Conservation (phyloP, 2,888 invertebrate species). For the Spodoptera littoralis region DNA sequence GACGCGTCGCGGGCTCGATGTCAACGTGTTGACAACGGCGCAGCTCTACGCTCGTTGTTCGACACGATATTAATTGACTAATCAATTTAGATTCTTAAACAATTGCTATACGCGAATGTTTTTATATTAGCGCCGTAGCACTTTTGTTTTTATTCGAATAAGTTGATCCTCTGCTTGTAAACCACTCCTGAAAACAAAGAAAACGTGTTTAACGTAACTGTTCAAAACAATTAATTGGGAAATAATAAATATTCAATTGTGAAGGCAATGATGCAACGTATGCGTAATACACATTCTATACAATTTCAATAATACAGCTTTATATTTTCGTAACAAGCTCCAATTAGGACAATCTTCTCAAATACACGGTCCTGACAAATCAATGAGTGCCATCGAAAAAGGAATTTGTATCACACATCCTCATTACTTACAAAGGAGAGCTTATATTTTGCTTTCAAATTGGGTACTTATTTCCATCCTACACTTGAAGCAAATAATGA, state of each 20-base stretch:
- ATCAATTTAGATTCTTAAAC: slow-evolving; percentile 64
- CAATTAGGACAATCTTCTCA: slow-evolving; percentile 72
- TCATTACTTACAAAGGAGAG: slow-evolving; percentile 25
- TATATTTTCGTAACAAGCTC: slow-evolving; percentile 52
- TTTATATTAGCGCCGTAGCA: slow-evolving; percentile 74
- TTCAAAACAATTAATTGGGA: slow-evolving; percentile 1
- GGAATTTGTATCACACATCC: slow-evolving; percentile 20
- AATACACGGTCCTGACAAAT: slow-evolving; percentile 63
- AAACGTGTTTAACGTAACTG: slow-evolving; percentile 46
- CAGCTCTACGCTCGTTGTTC: slow-evolving; percentile 71
- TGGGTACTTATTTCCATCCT: slow-evolving; percentile 19
- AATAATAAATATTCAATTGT: neutral
- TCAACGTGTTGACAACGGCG: slow-evolving; percentile 76
- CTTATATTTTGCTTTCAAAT: slow-evolving; percentile 26
- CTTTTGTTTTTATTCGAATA: slow-evolving; percentile 76
- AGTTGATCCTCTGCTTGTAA: slow-evolving; percentile 78
- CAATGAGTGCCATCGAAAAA: slow-evolving; percentile 52
- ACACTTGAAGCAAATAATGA: slow-evolving; percentile 12
- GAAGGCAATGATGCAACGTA: slow-evolving; percentile 49
- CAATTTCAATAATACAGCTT: slow-evolving; percentile 9
- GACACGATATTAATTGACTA: slow-evolving; percentile 71
- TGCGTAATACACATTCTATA: slow-evolving; percentile 2
- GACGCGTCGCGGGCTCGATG: slow-evolving; percentile 78
- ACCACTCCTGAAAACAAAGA: slow-evolving; percentile 82
- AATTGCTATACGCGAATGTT: slow-evolving; percentile 68